Evolutionary conservation across 2,113 vertebrate genomes (phyloP).

Genomic region (Maccullochella peelii): DNA sequence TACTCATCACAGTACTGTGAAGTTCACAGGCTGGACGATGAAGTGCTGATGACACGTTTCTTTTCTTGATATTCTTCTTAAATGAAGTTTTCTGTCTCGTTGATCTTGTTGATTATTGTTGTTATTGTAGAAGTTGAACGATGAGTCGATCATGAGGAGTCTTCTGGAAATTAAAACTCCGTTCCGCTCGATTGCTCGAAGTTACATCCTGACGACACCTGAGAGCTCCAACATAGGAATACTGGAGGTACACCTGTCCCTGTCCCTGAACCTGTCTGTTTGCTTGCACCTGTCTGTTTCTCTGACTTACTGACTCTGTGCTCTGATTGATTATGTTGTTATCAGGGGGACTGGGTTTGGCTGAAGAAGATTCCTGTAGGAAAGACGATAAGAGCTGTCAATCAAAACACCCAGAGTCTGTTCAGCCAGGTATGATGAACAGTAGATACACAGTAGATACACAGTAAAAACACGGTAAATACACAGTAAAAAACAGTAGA

Average conservation of each 20-base stretch:
- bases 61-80: too few species aligned
- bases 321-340: conserved; percentile 37
- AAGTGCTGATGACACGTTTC: background rate
- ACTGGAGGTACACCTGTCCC: conserved; percentile 63
- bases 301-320: background rate
- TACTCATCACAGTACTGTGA: too few species aligned
- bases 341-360: conserved; percentile 92
- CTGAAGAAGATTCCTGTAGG: conserved; percentile 87
- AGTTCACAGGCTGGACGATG: too few species aligned
- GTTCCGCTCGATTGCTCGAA: conserved; percentile 60
- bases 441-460: background rate
- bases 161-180: conserved; percentile 76
- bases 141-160: conserved; percentile 77
- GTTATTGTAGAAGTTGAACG: conserved; percentile 70
- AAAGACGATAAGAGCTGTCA: conserved; percentile 73
- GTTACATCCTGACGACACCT: conserved; percentile 73
- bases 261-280: background rate
- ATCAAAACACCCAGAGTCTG: conserved; percentile 62
- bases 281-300: background rate
- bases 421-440: conserved; percentile 66
- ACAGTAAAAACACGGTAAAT: background rate
- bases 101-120: background rate
- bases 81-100: background rate
- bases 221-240: conserved; percentile 79
- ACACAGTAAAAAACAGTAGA: rapidly evolving